Conservation (phyloP, 2,113 vertebrate species). For the Pithys albifrons region DNA sequence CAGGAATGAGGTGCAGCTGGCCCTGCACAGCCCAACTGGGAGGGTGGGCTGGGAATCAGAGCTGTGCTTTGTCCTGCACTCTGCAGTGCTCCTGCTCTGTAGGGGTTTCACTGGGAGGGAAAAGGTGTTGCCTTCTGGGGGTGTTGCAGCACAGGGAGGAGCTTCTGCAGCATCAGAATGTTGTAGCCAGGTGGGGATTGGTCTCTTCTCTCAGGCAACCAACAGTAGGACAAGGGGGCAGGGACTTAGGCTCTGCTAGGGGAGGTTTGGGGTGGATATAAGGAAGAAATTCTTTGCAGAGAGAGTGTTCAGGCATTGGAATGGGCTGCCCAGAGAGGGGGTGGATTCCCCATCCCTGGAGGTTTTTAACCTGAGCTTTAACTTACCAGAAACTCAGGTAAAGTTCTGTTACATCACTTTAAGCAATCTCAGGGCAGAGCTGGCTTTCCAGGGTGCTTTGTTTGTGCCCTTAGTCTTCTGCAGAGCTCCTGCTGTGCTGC, state of each 20-base stretch:
- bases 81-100: background rate
- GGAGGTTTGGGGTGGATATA: no score
- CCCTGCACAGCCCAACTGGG: background rate
- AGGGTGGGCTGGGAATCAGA: background rate
- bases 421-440: background rate
- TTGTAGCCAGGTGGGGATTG: no score
- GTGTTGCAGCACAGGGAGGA: background rate
- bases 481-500: background rate
- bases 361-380: no score
- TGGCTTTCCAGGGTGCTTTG: background rate
- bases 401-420: background rate
- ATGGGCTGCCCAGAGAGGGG: no score
- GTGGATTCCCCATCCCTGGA: no score
- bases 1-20: background rate
- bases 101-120: background rate
- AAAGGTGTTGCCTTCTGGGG: background rate
- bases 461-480: background rate
- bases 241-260: no score
- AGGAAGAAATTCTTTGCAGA: no score
- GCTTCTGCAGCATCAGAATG: background rate
- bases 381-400: background rate
- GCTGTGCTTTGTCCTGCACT: fast-evolving
- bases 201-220: no score
- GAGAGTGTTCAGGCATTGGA: no score
- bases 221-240: no score